Conservation (phyloP, 53 echinoderm and acorn worm species). For the Astropecten irregularis region DNA sequence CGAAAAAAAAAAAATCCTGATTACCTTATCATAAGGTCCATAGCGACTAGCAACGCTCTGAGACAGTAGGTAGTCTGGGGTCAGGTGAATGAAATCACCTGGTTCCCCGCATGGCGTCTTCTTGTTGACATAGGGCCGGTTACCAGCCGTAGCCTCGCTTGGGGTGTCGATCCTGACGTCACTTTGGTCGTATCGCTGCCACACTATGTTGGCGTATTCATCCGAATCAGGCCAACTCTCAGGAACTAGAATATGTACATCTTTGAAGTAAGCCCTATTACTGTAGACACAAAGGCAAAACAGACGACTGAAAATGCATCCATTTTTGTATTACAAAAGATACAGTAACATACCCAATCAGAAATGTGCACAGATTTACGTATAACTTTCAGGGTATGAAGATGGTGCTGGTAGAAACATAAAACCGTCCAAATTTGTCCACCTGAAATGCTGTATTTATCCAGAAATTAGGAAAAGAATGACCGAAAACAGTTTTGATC, state of each 20-base stretch:
- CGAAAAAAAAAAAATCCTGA: too few species aligned
- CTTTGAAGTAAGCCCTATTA: slow-evolving; percentile 76
- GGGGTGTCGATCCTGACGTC: slow-evolving; percentile 78
- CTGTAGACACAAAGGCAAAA: too few species aligned
- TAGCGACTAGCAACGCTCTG: slow-evolving; percentile 40
- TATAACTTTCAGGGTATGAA: too few species aligned
- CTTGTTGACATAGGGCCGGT: slow-evolving; percentile 82
- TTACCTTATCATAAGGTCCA: slow-evolving; percentile 81
- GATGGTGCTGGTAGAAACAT: too few species aligned
- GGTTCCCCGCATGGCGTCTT: slow-evolving; percentile 81
- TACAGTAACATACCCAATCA: too few species aligned
- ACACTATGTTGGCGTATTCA: slow-evolving; percentile 57
- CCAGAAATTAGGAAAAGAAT: too few species aligned
- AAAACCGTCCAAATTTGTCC: too few species aligned
- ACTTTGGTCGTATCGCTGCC: slow-evolving; percentile 90
- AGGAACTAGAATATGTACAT: slow-evolving; percentile 83
- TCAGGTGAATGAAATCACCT: slow-evolving; percentile 78
- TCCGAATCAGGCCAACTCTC: slow-evolving; percentile 71
- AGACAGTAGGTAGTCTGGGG: slow-evolving; percentile 77
- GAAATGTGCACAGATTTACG: too few species aligned
- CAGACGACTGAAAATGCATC: too few species aligned
- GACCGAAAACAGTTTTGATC: too few species aligned
- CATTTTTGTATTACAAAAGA: too few species aligned
- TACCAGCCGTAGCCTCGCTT: slow-evolving; percentile 42
- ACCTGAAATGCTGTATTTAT: too few species aligned